Base-by-base conservation (phyloP, 2,888 invertebrate species). In the Ischnus inquisitorius region DNA sequence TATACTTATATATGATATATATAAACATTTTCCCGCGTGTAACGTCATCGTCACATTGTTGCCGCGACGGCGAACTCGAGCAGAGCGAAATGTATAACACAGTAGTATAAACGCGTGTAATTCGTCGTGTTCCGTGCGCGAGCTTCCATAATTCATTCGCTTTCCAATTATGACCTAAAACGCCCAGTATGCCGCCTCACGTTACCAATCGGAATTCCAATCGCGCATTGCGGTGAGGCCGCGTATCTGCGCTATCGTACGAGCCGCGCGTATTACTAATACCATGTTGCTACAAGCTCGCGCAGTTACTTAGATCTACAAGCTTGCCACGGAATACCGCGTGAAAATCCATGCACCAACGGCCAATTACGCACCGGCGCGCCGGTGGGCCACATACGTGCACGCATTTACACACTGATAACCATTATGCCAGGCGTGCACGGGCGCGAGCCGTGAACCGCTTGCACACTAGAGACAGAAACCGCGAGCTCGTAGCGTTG, bases 161-260 rank as follows among this genome's bases (percentile, higher is more conserved):
- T 85, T 85, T 85, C 85, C 74, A 85, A 85, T 85, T 85, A 85
- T 85, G 83, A 85, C 85, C 85, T 85, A 83, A 85, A 85, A 85
- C 80, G 69, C 83, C 51, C 67, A 57, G 67, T 69, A 69, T 62
- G 62, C 74, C 78, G 51, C 34, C 34, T 34, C 6, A 34, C 34
- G 34, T 5, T 74, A 78, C 71, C 78, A 34, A 74, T 71, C 64
- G 80, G 43, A 80, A 84, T 84, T 78, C 77, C 77, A 25, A 76
- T 76, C 76, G 76, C 51, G 62, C 34, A 60, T 74, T n/a, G 46
- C 71, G 43, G n/a, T 8, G 51, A 10, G 19, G 16, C 22, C 54
- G 48, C 48, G 34, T 28, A 43, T 25, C 39, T 54, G 16, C 60
- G 51, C 39, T 5, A 62, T n/a, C 16, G 6, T 28, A 22, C 34